phyloP scores from a whole-genome alignment of 2,888 invertebrate genomes.

The Oeneis ivallda region DNA sequence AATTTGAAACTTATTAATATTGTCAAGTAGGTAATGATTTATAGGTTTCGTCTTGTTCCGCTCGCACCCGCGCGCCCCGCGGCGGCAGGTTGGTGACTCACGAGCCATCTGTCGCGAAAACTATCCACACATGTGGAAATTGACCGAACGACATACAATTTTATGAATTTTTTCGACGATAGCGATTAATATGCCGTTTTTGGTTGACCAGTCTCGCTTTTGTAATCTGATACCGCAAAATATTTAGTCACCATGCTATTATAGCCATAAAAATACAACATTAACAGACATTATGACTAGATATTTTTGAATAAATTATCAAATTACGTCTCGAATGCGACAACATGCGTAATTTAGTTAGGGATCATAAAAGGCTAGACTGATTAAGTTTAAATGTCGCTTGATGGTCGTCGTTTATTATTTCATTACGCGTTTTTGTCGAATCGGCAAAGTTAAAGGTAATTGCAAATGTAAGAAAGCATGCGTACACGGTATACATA shows the following conservation, averaged over 20 bases:
- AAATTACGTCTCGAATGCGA: slow-evolving; percentile 32
- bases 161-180: slow-evolving; percentile 55
- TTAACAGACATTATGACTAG: slow-evolving; percentile 47
- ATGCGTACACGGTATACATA: slow-evolving; percentile 62
- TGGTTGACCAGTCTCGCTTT: slow-evolving; percentile 52
- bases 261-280: slow-evolving; percentile 30
- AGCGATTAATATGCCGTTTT: slow-evolving; percentile 62
- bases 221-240: slow-evolving; percentile 60
- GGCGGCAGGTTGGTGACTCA: slow-evolving; percentile 76
- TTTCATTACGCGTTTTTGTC: slow-evolving; percentile 57
- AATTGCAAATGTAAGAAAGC: slow-evolving; percentile 74
- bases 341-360: slow-evolving; percentile 31
- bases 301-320: slow-evolving; percentile 42
- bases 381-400: slow-evolving; percentile 39
- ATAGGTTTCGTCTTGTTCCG: slow-evolving; percentile 65
- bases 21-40: slow-evolving; percentile 50
- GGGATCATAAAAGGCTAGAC: slow-evolving; percentile 40
- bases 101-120: slow-evolving; percentile 77
- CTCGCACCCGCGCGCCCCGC: slow-evolving; percentile 60
- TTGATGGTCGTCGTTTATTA: slow-evolving; percentile 58
- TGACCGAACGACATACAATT: slow-evolving; percentile 57
- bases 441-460: slow-evolving; percentile 70
- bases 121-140: slow-evolving; percentile 71
- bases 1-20: slow-evolving; percentile 41
- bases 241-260: slow-evolving; percentile 22